phyloP scores from a whole-genome alignment of 2,888 invertebrate genomes.

The Aporophyla lueneburgensis region DNA sequence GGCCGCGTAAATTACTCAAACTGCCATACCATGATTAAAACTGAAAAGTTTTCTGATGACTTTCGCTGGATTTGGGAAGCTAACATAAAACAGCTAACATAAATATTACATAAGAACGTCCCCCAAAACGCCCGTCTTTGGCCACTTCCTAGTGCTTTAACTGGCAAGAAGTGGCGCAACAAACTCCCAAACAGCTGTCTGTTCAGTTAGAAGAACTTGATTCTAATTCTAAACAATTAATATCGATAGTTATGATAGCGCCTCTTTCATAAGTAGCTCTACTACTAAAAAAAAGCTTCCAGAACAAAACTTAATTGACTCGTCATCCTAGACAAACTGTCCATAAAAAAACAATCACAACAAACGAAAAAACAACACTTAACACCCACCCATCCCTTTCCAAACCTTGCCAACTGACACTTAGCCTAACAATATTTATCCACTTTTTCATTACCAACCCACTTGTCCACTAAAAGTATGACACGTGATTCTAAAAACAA shows the following conservation, averaged over 20 bases:
- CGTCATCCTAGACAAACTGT: constrained; percentile 37
- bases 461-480: constrained; percentile 76
- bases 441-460: constrained; percentile 75
- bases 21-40: too few relatives aligned
- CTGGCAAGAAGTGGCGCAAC: neutral
- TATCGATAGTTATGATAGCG: too few relatives aligned
- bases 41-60: too few relatives aligned
- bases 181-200: neutral
- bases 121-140: too few relatives aligned
- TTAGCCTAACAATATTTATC: constrained; percentile 62
- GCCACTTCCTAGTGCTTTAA: too few relatives aligned
- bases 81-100: too few relatives aligned
- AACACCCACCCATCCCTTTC: constrained; percentile 58
- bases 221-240: too few relatives aligned
- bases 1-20: too few relatives aligned
- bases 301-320: constrained; percentile 29
- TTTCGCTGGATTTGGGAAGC: too few relatives aligned
- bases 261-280: neutral
- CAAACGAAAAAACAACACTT: constrained; percentile 45
- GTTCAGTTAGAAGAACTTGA: neutral
- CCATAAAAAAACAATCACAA: constrained; percentile 8
- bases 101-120: too few relatives aligned
- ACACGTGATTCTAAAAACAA: constrained; percentile 69
- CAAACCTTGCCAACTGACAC: constrained; percentile 58
- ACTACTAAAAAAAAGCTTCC: neutral